Conservation (phyloP, 1,140 invertebrate genomes). For the Tetranychus urticae region DNA sequence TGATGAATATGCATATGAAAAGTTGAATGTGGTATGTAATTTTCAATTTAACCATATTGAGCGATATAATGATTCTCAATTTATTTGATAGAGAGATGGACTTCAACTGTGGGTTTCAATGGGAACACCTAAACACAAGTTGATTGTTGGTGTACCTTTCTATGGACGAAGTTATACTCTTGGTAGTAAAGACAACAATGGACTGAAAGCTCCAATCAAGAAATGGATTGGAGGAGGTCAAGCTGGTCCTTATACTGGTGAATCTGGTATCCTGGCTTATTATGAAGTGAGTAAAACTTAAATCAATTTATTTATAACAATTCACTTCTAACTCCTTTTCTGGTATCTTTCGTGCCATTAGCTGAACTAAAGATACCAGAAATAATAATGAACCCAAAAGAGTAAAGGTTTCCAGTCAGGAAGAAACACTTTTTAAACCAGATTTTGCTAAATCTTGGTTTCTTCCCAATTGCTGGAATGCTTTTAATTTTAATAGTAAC, state of each 20-base stretch:
- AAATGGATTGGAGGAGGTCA: constrained; percentile 47
- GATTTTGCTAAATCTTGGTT: no score
- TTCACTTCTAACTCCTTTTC: no score
- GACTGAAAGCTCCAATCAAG: constrained; percentile 51
- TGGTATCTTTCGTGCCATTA: no score
- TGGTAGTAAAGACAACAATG: constrained; percentile 47
- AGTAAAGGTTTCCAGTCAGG: no score
- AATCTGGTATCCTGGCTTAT: constrained; percentile 20
- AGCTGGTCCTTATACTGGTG: constrained; percentile 33
- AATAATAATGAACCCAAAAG: no score
- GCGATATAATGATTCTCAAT: not conserved
- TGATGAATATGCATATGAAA: constrained; percentile 55
- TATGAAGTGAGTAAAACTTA: constrained; percentile 16
- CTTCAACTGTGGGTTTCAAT: constrained; percentile 56
- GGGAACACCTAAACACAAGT: constrained; percentile 60
- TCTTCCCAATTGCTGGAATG: no score
- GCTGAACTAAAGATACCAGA: no score
- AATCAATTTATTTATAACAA: not conserved
- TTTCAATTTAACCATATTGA: not conserved
- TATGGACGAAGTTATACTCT: constrained; percentile 61
- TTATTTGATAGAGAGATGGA: constrained; percentile 43
- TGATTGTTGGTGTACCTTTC: constrained; percentile 63
- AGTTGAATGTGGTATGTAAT: constrained; percentile 38
- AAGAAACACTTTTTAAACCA: no score
- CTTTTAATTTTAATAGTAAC: no score